Evolutionary conservation across 2,888 invertebrate species (phyloP), one percentile per base, ranked within the genome.

Genomic region (Amiota minor): DNA sequence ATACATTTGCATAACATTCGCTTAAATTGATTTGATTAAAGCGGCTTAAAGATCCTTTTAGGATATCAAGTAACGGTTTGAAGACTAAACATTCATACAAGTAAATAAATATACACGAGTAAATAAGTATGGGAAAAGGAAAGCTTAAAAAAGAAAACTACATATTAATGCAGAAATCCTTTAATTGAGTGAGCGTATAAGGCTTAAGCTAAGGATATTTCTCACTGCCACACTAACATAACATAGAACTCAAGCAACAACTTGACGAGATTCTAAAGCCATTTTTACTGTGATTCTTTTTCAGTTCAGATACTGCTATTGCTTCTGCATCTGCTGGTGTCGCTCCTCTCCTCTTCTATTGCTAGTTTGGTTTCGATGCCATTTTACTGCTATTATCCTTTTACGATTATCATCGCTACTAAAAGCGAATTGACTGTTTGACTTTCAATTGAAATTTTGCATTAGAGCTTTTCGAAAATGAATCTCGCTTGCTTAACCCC

Each of bases 401-500:
- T 83, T 86, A 83, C 86, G 83, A 86, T 83, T 83, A 83, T 35
- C 35, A 35, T 83, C 85, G 83, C 79, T 74, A 83, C 83, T 79
- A 83, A 86, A 68, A 84, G 83, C 86, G 86, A 83, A 83, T 83
- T 84, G 83, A 83, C 83, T 83, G 83, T 83, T 83, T 83, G 83
- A 84, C 86, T 86, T 83, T 84, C 86, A 86, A 83, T 83, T 86
- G 83, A 86, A 83, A 83, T 84, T 83, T 83, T 83, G 83, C 83
- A 86, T 68, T 68, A 68, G 53, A 68, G 50, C 50, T 35, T 35
- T 35, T 53, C 50, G 59, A 47, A 62, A 68, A 35, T 8, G 35
- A 4, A 35, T 35, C 35, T 35, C 35, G 35, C 35, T 68, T 50
- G 67, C 67, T 68, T 68, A 68, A 68, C 50, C 67, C 67, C 50